Evolutionary conservation across 2,113 vertebrate species (phyloP), one percentile per base, ranked within the genome.

Genomic region (Triplophysa rosa): DNA sequence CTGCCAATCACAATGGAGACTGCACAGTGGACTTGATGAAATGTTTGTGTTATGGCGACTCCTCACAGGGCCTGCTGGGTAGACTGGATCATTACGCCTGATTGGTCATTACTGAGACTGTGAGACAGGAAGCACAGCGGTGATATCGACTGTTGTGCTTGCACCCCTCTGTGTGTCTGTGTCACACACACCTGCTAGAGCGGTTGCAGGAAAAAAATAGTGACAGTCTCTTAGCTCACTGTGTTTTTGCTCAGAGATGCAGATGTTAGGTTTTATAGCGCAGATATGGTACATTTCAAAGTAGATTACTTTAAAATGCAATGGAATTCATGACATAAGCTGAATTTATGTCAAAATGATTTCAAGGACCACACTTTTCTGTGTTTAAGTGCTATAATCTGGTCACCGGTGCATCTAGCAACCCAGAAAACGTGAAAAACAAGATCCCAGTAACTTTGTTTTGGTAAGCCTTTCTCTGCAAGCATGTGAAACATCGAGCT

Each of bases 61-160:
- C 40, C 40, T 62, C 40, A 26, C 58, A 74, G 40, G 16, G 23
- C 61, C 62, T 77, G 73, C 62, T 65, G 61, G 47, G 73, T 77
- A 29, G 24, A 65, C 56, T 11, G 71, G 73, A 77, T 77, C 73
- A 65, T 77, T 77, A 77, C 3, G 62, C 29, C 73, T 77, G 73
- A 77, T 77, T 77, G 73, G 73, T 77, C 73, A 12, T 64, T 65
- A 65, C 61, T 65, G 59, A 49, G 61, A 65, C 26, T 76, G 37
- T 76, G 61, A 77, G 59, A 65, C 73, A 65, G 73, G 73, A 77
- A 49, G 62, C 73, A 65, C 73, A 77, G 73, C 62, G 24, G 73
- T 64, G 62, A 8, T 77, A 77, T 77, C 62, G 73, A 77, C 73
- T 49, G 72, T 63, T 75, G 40, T 75, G 72, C 70, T 37, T 72